A percentile compares a stretch with the other conserved stretches of the same genome.
Conservation (phyloP, 2,113 vertebrate species). For the Arenaria interpres region DNA sequence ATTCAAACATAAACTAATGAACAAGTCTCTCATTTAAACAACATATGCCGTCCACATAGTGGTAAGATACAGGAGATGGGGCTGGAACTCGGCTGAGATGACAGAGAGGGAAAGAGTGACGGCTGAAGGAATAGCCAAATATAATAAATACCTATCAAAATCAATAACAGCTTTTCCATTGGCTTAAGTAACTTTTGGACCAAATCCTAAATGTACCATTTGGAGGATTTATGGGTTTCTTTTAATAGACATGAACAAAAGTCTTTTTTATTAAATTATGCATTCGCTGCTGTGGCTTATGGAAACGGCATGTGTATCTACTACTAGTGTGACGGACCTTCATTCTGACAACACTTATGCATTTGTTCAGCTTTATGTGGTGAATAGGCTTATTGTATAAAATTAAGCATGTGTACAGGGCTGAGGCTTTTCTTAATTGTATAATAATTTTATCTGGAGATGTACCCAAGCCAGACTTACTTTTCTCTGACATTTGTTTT, state of each 20-base stretch:
- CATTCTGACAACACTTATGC: slow-evolving; percentile 14
- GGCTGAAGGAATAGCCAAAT: slow-evolving; percentile 38
- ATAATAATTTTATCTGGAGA: slow-evolving; percentile 7
- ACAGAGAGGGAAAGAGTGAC: slow-evolving; percentile 34
- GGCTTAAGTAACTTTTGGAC: slow-evolving; percentile 54
- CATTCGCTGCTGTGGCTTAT: slow-evolving; percentile 46
- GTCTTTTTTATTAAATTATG: slow-evolving; percentile 59
- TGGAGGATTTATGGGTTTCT: slow-evolving; percentile 56
- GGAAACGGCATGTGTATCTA: slow-evolving; percentile 36
- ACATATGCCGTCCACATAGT: slow-evolving; percentile 9
- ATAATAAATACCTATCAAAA: slow-evolving; percentile 67
- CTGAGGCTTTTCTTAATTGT: slow-evolving; percentile 16
- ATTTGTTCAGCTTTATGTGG: not conserved
- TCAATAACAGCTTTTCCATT: slow-evolving; percentile 66
- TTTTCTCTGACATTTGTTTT: not conserved
- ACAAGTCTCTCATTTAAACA: slow-evolving; percentile 17
- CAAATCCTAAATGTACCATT: slow-evolving; percentile 54
- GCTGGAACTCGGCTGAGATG: slow-evolving; percentile 37
- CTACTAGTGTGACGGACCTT: not conserved
- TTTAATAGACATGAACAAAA: slow-evolving; percentile 55
- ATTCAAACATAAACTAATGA: slow-evolving; percentile 8
- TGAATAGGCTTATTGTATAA: slow-evolving; percentile 48
- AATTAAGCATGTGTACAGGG: not conserved
- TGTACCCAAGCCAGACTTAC: not conserved
- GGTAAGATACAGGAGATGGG: slow-evolving; percentile 7